These are phyloP conservation scores for Narcine bancroftii DNA, from an alignment of 2,113 vertebrate genomes.

Conservation along the genomic window DNA sequence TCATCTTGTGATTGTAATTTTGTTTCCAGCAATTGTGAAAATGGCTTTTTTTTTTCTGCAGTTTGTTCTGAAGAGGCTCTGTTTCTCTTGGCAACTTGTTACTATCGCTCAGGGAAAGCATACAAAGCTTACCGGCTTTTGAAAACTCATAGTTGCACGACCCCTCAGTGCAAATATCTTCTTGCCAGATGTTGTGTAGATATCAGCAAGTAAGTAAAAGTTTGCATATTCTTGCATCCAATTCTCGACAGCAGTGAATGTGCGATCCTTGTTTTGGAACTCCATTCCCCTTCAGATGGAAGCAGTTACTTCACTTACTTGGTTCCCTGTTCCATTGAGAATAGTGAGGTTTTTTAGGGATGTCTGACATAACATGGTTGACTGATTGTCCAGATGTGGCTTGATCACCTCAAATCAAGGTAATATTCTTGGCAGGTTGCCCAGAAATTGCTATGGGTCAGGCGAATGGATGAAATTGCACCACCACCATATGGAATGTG, in stretches of 20 bases:
- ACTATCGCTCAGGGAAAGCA: constrained; percentile 93
- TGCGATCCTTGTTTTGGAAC: neutral
- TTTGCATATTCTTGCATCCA: neutral
- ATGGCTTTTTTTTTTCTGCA: constrained; percentile 41
- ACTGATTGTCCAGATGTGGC: neutral
- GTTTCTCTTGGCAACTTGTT: constrained; percentile 91
- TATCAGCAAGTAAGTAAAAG: constrained; percentile 83
- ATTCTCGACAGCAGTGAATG: neutral
- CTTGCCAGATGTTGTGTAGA: constrained; percentile 94
- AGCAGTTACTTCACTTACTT: neutral
- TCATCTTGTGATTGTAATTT: neutral
- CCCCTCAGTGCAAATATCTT: constrained; percentile 90
- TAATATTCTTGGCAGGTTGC: neutral
- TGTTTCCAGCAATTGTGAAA: neutral
- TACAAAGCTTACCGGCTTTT: constrained; percentile 93
- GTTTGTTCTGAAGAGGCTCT: constrained; percentile 86
- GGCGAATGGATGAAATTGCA: neutral
- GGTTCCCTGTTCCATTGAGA: neutral
- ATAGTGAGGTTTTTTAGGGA: neutral
- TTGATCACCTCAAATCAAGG: neutral
- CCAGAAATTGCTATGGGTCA: neutral
- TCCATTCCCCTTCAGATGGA: neutral
- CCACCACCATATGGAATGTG: neutral
- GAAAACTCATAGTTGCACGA: constrained; percentile 91
- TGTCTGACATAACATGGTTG: neutral